Evolutionary conservation across 2,888 invertebrate genomes (phyloP), one percentile per base, ranked within the genome.

Genomic region (Zele albiditarsus): DNA sequence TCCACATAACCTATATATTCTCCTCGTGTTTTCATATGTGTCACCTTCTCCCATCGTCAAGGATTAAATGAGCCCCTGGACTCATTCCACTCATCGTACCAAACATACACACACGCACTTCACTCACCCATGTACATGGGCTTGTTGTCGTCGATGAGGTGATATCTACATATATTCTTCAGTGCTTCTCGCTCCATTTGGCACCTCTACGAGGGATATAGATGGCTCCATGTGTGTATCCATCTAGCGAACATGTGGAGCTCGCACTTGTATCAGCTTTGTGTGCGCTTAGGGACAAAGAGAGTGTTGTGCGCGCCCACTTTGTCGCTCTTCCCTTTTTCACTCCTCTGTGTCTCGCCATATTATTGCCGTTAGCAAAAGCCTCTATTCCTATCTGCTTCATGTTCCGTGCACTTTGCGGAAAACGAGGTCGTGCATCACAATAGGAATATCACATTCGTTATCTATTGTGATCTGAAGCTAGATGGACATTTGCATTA

Each of bases 231-330:
- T 46, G 27, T 49, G 25, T 69, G 14, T n/a, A 63, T 63, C n/a
- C 38, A 12, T 8, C 38, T 20, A 63, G 20, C n/a, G 33, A 20
- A 23, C 38, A 63, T 23, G 33, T 38, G 33, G 33, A 33, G n/a
- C 63, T 20, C 38, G 5, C 63, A 63, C 63, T 63, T 20, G 3
- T 20, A 33, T 63, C 63, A 33, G 63, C 38, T 63, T 63, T 63
- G 63, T 63, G 38, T 38, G 8, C 63, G n/a, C 38, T 33, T 20
- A n/a, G 63, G 38, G 63, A 63, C 63, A 38, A 63, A 38, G n/a
- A 6, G 38, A n/a, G 23, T 38, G 1, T 63, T 20, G 8, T 33
- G 23, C n/a, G 33, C 31, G 63, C 14, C 10, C 31, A 20, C 33
- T 31, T 38, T n/a, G 28, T 38, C 31, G 28, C 46, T 14, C 62